phyloP scores from a whole-genome alignment of 2,888 invertebrate genomes.

The Gari tellinella region DNA sequence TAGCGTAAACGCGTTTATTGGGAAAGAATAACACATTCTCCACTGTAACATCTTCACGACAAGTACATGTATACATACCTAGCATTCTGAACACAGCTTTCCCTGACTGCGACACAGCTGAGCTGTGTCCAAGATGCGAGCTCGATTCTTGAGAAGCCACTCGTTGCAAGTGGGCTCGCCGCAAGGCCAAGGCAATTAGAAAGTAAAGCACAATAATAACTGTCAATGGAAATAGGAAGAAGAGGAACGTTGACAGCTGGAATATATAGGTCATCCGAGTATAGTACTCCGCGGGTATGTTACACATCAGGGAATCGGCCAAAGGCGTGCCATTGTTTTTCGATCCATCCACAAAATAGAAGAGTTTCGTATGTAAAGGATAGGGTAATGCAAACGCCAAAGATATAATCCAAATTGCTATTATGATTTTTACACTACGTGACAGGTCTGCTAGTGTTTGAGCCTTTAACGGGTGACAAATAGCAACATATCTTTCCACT shows the following conservation, averaged over 20 bases:
- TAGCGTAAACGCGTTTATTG: no score
- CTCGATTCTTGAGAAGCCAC: slow-evolving; percentile 55
- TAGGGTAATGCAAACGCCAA: slow-evolving; percentile 88
- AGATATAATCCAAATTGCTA: slow-evolving; percentile 93
- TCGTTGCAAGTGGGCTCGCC: slow-evolving; percentile 66
- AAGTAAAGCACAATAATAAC: slow-evolving; percentile 91
- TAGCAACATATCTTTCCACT: slow-evolving; percentile 94
- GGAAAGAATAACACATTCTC: no score
- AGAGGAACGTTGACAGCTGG: slow-evolving; percentile 92
- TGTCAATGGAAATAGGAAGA: slow-evolving; percentile 91
- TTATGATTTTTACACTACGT: slow-evolving; percentile 92
- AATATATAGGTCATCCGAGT: slow-evolving; percentile 85
- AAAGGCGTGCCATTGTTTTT: slow-evolving; percentile 52
- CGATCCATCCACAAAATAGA: slow-evolving; percentile 65
- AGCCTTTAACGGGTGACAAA: slow-evolving; percentile 94
- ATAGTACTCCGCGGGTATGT: slow-evolving; percentile 70
- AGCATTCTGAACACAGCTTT: slow-evolving; percentile 78
- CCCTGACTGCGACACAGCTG: slow-evolving; percentile 59
- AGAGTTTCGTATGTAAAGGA: slow-evolving; percentile 78
- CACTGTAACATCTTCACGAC: no score
- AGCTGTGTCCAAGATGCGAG: slow-evolving; percentile 34
- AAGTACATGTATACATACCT: slow-evolving; percentile 61
- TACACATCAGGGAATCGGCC: slow-evolving; percentile 76
- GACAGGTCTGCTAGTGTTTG: slow-evolving; percentile 93
- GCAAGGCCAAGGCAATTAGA: slow-evolving; percentile 77